Evolutionary conservation across 2,797 vertebrate genomes (phyloP), one percentile per base, ranked within the genome.

Genomic region (Myoxocephalus aenaeus): DNA sequence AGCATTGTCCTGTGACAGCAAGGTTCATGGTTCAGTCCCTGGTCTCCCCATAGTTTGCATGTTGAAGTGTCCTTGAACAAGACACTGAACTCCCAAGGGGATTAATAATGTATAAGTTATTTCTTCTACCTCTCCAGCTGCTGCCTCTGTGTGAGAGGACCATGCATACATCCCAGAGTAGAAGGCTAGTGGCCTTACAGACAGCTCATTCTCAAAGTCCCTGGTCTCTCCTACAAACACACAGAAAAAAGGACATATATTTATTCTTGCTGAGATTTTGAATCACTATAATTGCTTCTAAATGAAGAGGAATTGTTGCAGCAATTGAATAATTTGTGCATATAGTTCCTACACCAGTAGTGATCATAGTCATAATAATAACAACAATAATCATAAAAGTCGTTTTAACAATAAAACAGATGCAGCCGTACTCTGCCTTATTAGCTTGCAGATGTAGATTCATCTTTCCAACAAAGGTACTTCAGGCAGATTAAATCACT

Each of bases 91-190:
- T 27, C 25, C 25, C 25, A 27, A 27, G 25, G 25, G 25, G 25
- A 27, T 27, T 27, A 27, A 27, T 27, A 27, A 27, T 1, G 25
- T 2, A 32, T 32, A 4, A 32, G 2, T 32, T 4, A 32, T 32
- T 32, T 32, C 32, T 32, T 32, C 32, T 32, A 32, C 2, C 32
- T 32, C 32, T 32, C 4, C 32, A 32, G 32, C 32, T 32, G 32
- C 32, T 32, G 5, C 3, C 32, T 32, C 32, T 32, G 32, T 32
- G 32, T 32, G 32, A 4, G 32, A 32, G 32, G 32, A 32, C 32
- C 32, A 32, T 32, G 32, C 32, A 5, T 32, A 99, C 97, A 99
- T 99, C 92, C 98, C 98, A 34, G 97, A 98, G 92, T 98, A 99
- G 90, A 99, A 99, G 57, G 97, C 98, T 81, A 99, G 91, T 0